Conservation (phyloP, 2,888 invertebrate species). For the Gasteruption jaculator region DNA sequence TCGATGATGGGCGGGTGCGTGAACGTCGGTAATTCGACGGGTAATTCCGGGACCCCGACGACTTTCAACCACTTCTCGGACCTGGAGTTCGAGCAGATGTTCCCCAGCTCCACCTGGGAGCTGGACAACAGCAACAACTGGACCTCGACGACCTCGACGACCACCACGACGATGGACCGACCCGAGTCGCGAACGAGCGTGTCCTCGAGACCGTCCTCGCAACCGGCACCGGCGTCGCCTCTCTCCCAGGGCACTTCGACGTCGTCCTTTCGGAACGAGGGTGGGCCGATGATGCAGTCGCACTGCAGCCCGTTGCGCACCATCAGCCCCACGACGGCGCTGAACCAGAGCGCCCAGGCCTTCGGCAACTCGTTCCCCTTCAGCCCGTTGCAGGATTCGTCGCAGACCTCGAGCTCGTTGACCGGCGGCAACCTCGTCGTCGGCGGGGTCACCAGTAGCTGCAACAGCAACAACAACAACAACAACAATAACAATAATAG, state of each 20-base stretch:
- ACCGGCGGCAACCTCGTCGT: conserved; percentile 32
- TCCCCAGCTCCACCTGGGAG: conserved; percentile 63
- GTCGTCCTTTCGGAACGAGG: no score
- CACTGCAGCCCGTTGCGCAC: conserved; percentile 55
- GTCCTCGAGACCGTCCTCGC: conserved; percentile 60
- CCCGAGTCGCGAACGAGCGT: conserved; percentile 65
- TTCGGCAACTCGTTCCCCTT: conserved; percentile 60
- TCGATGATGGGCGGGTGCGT: conserved; percentile 10
- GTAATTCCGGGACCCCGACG: conserved; percentile 6
- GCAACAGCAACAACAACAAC: conserved; percentile 10
- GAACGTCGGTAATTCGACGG: background rate
- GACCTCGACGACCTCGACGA: conserved; percentile 31
- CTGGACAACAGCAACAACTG: conserved; percentile 43
- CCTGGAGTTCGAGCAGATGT: conserved; percentile 67
- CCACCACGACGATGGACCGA: conserved; percentile 39
- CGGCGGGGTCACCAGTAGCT: conserved; percentile 31
- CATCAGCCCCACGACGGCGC: conserved; percentile 52
- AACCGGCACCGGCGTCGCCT: conserved; percentile 55
- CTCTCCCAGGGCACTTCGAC: conserved; percentile 52
- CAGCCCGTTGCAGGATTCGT: conserved; percentile 59
- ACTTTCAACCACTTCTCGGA: conserved; percentile 53
- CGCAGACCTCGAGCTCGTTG: conserved; percentile 49
- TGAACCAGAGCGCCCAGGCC: conserved; percentile 54
- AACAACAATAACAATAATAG: conserved; percentile 18
- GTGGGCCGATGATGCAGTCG: conserved; percentile 55